Evolutionary conservation across 2,888 invertebrate species (phyloP).

Genomic region (Sarcophaga rosellei): DNA sequence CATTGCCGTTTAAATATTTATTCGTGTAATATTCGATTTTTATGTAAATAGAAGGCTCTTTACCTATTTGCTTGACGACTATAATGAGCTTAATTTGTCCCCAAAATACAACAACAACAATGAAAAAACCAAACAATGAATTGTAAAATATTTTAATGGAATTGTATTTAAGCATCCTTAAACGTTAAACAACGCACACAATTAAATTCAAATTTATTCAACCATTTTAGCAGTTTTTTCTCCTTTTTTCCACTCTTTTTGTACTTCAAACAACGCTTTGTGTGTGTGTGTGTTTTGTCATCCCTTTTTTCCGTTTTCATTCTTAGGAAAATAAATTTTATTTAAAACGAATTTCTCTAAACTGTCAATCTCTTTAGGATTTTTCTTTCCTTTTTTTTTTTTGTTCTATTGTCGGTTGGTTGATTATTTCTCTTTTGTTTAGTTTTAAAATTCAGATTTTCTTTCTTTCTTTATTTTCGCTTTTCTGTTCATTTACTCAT

Average conservation of each 20-base stretch:
- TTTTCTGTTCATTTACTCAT: neutral
- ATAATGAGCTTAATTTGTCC: neutral
- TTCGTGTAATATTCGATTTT: neutral
- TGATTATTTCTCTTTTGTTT: neutral
- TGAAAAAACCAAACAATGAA: too few species aligned
- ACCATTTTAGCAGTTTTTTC: neutral
- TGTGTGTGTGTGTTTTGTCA: neutral
- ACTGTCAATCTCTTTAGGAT: constrained; percentile 13
- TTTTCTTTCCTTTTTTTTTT: neutral
- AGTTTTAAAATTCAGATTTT: neutral
- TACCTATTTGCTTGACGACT: neutral
- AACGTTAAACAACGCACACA: neutral
- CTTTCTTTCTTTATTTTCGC: neutral
- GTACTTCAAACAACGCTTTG: neutral
- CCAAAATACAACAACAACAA: neutral
- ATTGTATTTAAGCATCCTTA: neutral
- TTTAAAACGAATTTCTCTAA: constrained; percentile 32
- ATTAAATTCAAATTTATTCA: neutral
- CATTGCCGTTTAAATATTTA: too few species aligned
- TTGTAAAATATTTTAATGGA: too few species aligned
- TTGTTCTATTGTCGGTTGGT: too few species aligned
- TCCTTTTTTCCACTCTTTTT: neutral
- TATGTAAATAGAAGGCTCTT: neutral
- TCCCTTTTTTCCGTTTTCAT: neutral
- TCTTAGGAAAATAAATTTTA: constrained; percentile 6